phyloP scores from a whole-genome alignment of 2,797 vertebrate species.

The Poeciliopsis gracilis region DNA sequence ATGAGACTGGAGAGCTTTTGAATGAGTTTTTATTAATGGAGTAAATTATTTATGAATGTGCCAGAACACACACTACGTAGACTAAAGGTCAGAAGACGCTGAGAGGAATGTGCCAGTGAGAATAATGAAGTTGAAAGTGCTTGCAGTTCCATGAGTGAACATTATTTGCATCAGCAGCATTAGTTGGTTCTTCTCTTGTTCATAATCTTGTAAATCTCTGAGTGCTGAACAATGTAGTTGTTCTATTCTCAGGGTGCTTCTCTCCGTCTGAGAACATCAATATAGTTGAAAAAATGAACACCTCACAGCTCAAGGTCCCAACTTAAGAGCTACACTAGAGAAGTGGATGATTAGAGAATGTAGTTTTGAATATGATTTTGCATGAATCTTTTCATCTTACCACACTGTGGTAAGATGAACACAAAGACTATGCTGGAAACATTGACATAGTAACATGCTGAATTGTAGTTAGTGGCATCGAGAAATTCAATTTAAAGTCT shows the following conservation, averaged over 20 bases:
- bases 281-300: neutral
- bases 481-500: too few species aligned
- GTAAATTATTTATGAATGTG: conserved; percentile 81
- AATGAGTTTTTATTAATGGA: conserved; percentile 77
- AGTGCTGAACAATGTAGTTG: conserved; percentile 27
- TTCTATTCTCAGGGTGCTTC: neutral
- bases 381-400: too few species aligned
- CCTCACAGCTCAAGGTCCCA: too few species aligned
- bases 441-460: too few species aligned
- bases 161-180: conserved; percentile 41
- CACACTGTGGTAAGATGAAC: too few species aligned
- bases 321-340: too few species aligned
- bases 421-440: too few species aligned
- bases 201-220: conserved; percentile 61
- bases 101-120: conserved; percentile 46
- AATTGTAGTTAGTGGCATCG: too few species aligned
- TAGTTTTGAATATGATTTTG: too few species aligned
- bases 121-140: conserved; percentile 55
- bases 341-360: too few species aligned
- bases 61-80: conserved; percentile 55
- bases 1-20: conserved; percentile 73
- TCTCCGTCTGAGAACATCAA: neutral
- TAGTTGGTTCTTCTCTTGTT: conserved; percentile 33
- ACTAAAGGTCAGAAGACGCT: conserved; percentile 60
- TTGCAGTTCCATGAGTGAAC: conserved; percentile 41